These are phyloP conservation scores for Dreissena rostriformis DNA, from an alignment of 1,140 invertebrate species.

Conservation along the genomic window DNA sequence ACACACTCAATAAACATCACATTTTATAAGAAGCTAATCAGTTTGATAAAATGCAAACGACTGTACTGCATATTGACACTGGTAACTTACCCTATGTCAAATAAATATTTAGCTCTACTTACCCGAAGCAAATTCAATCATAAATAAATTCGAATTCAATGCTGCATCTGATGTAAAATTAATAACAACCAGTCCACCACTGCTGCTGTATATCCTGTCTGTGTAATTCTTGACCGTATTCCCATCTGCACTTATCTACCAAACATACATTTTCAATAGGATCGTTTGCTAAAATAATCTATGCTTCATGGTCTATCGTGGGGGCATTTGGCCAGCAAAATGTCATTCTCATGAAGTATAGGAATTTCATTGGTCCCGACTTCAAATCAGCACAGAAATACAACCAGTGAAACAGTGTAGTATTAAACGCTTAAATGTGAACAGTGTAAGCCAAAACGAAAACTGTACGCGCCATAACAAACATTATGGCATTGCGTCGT, in stretches of 20 bases:
- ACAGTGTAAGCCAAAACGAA: too few species aligned
- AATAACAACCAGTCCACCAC: neutral
- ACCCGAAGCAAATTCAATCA: slow-evolving; percentile 5
- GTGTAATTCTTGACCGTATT: neutral
- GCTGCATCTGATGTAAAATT: slow-evolving; percentile 18
- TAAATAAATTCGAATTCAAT: neutral
- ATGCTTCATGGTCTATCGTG: too few species aligned
- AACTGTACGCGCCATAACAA: too few species aligned
- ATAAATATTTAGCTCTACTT: neutral
- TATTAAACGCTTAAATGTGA: too few species aligned
- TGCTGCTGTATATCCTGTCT: neutral
- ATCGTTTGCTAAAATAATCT: too few species aligned
- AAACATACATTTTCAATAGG: too few species aligned
- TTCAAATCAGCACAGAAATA: too few species aligned
- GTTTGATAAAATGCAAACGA: neutral
- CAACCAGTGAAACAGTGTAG: too few species aligned
- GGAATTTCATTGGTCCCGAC: too few species aligned
- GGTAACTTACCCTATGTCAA: neutral
- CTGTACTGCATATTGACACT: neutral
- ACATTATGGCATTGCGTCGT: too few species aligned
- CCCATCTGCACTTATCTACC: neutral
- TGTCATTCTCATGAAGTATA: too few species aligned
- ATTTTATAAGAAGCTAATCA: neutral
- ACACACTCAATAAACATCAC: neutral
- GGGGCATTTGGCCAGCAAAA: too few species aligned